Percentiles rank a stretch among this genome's conserved stretches.
Evolutionary conservation across 2,113 vertebrate genomes (phyloP).

Genomic region (Silurus asotus): DNA sequence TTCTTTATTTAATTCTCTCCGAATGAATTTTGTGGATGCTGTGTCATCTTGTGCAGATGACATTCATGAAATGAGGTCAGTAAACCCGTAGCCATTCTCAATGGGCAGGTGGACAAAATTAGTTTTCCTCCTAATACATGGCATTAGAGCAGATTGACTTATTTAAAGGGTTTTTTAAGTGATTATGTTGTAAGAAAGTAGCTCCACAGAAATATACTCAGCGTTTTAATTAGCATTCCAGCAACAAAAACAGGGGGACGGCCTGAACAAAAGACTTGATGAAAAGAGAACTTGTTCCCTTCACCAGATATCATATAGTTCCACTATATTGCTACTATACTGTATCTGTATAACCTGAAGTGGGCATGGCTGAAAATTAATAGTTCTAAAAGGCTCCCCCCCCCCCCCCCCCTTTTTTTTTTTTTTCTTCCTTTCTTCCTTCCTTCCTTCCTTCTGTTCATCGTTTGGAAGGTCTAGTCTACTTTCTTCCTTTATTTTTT

Average conservation of each 20-base stretch:
- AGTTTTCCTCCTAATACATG: background rate
- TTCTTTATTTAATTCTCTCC: background rate
- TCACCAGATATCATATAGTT: background rate
- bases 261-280: background rate
- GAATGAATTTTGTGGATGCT: background rate
- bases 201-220: background rate
- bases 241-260: background rate
- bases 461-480: no score
- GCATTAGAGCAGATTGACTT: background rate
- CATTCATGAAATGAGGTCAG: slow-evolving; percentile 44
- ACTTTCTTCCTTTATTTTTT: no score
- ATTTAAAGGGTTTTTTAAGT: background rate
- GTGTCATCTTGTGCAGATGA: background rate
- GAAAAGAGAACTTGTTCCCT: background rate
- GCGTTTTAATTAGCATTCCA: background rate
- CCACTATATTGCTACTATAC: background rate
- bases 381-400: background rate
- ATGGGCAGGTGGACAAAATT: slow-evolving; percentile 42
- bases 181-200: background rate
- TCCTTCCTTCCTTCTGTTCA: no score
- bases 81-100: slow-evolving; percentile 47
- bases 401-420: no score
- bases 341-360: background rate
- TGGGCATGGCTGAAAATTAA: background rate
- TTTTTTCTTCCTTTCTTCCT: no score